phyloP scores from a whole-genome alignment of 37 sponge, comb jelly and placozoan genomes.

The Agelas oroides region DNA sequence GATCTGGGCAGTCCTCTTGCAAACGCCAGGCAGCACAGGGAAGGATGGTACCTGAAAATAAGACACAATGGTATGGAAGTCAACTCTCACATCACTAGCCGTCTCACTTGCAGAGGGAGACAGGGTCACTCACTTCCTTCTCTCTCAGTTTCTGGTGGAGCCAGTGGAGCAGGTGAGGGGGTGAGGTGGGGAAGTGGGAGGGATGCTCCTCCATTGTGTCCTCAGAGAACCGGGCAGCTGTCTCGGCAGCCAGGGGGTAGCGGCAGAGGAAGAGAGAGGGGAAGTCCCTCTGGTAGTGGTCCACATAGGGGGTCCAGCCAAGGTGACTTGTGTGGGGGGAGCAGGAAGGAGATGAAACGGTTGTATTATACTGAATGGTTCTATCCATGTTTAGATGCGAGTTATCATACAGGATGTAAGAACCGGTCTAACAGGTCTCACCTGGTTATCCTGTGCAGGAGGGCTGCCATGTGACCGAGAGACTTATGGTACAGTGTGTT shows the following conservation, averaged over 20 bases:
- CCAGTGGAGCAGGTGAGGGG: constrained; percentile 46
- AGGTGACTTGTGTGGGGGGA: neutral
- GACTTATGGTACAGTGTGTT: neutral
- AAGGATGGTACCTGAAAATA: neutral
- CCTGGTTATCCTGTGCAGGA: constrained; percentile 23
- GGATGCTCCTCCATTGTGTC: constrained; percentile 8
- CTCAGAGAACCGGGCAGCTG: neutral
- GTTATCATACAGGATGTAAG: neutral
- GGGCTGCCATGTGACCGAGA: neutral
- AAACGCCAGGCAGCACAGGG: constrained; percentile 38
- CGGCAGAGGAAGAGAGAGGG: constrained; percentile 39
- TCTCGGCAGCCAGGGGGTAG: neutral
- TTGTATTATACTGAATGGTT: too few species aligned
- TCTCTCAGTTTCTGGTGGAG: neutral
- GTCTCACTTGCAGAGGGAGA: neutral
- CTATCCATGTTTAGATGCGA: too few species aligned
- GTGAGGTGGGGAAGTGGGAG: constrained; percentile 4
- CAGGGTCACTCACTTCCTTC: neutral
- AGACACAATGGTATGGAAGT: neutral
- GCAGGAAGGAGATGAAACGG: neutral
- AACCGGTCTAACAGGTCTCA: neutral
- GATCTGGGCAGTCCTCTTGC: constrained; percentile 19
- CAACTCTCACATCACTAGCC: neutral
- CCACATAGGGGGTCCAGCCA: constrained; percentile 36
- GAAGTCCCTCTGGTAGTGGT: constrained; percentile 62